phyloP scores from a whole-genome alignment of 2,888 invertebrate species.

The Drosophila lutescens region DNA sequence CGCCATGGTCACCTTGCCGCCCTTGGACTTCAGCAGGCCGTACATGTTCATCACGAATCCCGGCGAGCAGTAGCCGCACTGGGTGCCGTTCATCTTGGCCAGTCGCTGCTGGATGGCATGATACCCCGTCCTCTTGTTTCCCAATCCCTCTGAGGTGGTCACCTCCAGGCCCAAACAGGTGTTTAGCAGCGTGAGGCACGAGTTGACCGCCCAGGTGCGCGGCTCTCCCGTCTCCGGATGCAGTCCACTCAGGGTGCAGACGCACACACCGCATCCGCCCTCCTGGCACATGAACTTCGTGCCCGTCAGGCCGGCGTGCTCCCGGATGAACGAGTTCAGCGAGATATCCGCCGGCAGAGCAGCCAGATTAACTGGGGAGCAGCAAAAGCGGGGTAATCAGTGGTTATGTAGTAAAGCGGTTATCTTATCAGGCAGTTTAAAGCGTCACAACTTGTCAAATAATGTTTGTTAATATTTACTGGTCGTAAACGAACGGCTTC shows the following conservation, averaged over 20 bases:
- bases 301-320: slow-evolving; percentile 86
- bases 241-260: slow-evolving; percentile 83
- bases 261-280: slow-evolving; percentile 89
- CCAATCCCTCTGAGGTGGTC: slow-evolving; percentile 90
- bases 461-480: not conserved
- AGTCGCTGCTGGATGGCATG: slow-evolving; percentile 88
- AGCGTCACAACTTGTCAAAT: not conserved
- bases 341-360: slow-evolving; percentile 84
- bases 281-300: slow-evolving; percentile 89
- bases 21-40: slow-evolving; percentile 85
- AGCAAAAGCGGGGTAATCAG: not conserved
- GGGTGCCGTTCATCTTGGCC: slow-evolving; percentile 88
- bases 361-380: slow-evolving; percentile 71
- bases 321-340: slow-evolving; percentile 87
- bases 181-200: slow-evolving; percentile 88
- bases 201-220: slow-evolving; percentile 87
- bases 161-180: slow-evolving; percentile 89
- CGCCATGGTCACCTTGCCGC: slow-evolving; percentile 86
- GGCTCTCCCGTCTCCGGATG: slow-evolving; percentile 84
- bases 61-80: slow-evolving; percentile 91
- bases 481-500: not conserved
- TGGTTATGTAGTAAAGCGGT: not conserved
- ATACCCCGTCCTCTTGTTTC: slow-evolving; percentile 87
- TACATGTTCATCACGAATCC: slow-evolving; percentile 91
- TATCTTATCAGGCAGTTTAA: slow-evolving; percentile 8